Percentiles rank a stretch among this genome's conserved stretches.
These are phyloP conservation scores for Lepeophtheirus salmonis DNA, from an alignment of 1,140 invertebrate genomes.

Conservation along the genomic window DNA sequence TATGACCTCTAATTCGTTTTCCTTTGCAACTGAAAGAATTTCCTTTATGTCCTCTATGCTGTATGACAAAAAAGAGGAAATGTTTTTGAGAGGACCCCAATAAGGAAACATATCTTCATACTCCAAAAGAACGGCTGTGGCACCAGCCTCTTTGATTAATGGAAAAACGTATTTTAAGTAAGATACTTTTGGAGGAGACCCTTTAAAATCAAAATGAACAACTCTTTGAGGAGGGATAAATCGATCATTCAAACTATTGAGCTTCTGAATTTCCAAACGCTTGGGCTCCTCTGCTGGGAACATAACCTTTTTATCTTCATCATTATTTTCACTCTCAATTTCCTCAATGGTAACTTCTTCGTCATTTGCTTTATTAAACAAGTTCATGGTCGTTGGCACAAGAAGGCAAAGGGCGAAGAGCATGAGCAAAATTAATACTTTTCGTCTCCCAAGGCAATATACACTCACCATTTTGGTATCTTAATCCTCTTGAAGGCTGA, in stretches of 20 bases:
- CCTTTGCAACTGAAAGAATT: conserved; percentile 25
- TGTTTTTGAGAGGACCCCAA: conserved; percentile 22
- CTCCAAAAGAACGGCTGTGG: conserved; percentile 33
- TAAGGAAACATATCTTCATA: conserved; percentile 38
- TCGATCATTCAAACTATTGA: too few relatives aligned
- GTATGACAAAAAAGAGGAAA: conserved; percentile 24
- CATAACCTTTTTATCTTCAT: background rate
- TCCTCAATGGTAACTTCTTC: too few relatives aligned
- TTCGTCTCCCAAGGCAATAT: background rate
- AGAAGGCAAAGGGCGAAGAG: background rate
- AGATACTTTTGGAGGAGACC: conserved; percentile 54
- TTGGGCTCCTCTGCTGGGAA: background rate
- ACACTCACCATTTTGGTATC: background rate
- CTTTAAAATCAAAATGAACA: conserved; percentile 76
- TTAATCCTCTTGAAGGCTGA: too few relatives aligned
- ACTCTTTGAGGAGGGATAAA: conserved; percentile 24
- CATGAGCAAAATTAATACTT: background rate
- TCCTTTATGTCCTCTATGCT: conserved; percentile 26
- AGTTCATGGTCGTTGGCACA: background rate
- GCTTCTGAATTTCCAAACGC: too few relatives aligned
- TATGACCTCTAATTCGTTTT: conserved; percentile 26
- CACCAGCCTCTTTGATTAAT: conserved; percentile 44
- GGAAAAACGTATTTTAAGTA: conserved; percentile 52
- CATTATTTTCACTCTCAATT: too few relatives aligned
- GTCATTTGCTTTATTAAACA: background rate